Evolutionary conservation across 53 echinoderm and acorn worm genomes (phyloP).

Genomic region (Temnopleurus reevesii): DNA sequence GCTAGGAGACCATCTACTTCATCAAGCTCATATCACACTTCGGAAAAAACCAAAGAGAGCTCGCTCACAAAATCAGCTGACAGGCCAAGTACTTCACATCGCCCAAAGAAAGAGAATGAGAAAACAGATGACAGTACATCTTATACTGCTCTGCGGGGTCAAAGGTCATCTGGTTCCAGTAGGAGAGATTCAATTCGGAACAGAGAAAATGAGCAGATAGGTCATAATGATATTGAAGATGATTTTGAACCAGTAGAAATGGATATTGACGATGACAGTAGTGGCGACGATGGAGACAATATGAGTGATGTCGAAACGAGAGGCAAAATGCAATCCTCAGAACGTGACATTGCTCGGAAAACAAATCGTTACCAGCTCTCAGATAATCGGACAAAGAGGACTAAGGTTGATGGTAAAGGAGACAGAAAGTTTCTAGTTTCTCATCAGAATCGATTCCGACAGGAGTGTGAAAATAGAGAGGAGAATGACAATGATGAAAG

Average conservation of each 20-base stretch:
- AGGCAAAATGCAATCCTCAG: background rate
- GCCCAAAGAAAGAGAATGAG: too few relatives aligned
- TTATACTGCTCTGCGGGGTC: background rate
- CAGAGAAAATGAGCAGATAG: background rate
- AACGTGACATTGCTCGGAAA: background rate
- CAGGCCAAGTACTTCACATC: too few relatives aligned
- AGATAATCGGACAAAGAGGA: background rate
- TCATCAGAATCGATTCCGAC: background rate
- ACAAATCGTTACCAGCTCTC: background rate
- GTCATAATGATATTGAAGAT: background rate
- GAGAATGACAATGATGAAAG: conserved; percentile 9
- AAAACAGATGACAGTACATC: too few relatives aligned
- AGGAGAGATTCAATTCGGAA: background rate
- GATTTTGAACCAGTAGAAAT: background rate
- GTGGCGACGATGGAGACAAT: background rate
- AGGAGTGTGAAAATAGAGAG: background rate
- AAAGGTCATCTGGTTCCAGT: background rate
- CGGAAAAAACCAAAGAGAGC: too few relatives aligned
- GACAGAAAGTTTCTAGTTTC: background rate
- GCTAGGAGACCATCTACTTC: background rate
- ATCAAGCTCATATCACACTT: background rate
- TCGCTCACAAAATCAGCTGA: too few relatives aligned
- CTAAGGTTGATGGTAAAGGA: background rate
- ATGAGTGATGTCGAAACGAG: background rate
- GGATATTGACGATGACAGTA: conserved; percentile 26